Base-by-base conservation (phyloP, 2,888 invertebrate species). In the Prosopocoilus inquinatus region DNA sequence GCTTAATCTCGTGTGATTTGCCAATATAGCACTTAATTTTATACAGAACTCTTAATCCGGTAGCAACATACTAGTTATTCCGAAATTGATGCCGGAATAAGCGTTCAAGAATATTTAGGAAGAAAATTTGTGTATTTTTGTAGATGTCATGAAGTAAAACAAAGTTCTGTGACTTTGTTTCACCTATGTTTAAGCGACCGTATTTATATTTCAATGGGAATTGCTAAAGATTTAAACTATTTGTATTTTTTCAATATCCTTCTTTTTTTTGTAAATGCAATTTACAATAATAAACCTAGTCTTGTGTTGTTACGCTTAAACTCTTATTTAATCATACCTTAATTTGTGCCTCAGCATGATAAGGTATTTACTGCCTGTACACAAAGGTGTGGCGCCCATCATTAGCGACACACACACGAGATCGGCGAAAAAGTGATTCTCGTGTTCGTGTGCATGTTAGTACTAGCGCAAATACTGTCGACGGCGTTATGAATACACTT, bases 81-180 rank as follows among this genome's bases (percentile, higher is more conserved):
- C 53, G 50, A 34, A 20, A 33, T 36, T 33, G 50, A 47, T 43
- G 46, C 28, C 45, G 39, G 41, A 41, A 47, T 15, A 20, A 47
- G 41, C 34, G 46, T 49, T 47, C 47, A 41, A 51, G 48, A 50
- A 46, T 46, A 66, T 60, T 60, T 61, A 62, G 57, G 58, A 66
- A 67, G 62, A 63, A 63, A 66, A 66, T 69, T 63, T 65, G 70
- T 73, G 73, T 73, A 73, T 72, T 73, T 73, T 73, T 70, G 70
- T 73, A 73, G 73, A 67, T 73, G 73, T 72, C 62, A 61, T 55
- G 53, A 61, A 59, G 7, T 28, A 47, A 41, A 50, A 9, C 46
- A 33, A 32, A 32, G 46, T 12, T 12, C 28, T 32, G 3, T 20
- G 15, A 12, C 12, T 44, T 13, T 15, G 39, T 51, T 5, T 15